These are phyloP conservation scores for Poeciliopsis infans DNA, from an alignment of 2,797 vertebrate genomes.

Conservation along the genomic window DNA sequence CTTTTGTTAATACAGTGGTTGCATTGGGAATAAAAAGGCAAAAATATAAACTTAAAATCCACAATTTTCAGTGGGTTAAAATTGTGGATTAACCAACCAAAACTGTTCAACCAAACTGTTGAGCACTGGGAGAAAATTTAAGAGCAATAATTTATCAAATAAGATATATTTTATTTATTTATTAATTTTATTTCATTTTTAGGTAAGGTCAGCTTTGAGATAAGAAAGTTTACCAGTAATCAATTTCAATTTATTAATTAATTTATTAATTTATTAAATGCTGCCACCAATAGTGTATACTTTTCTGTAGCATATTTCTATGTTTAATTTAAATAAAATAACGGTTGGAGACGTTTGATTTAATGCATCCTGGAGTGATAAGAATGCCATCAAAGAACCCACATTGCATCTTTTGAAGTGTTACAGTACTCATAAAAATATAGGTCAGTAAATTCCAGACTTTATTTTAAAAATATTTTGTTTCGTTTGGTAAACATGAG, in stretches of 20 bases:
- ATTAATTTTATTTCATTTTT: not conserved
- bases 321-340: not conserved
- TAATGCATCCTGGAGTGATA: not conserved
- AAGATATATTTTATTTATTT: not conserved
- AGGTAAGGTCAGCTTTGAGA: not conserved
- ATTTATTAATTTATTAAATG: not conserved
- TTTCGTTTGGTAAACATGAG: not conserved
- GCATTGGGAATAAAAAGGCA: not conserved
- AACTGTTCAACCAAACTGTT: not conserved
- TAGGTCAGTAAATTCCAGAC: not conserved
- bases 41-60: not conserved
- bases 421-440: not conserved
- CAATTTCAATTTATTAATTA: not conserved
- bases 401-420: not conserved
- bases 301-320: not conserved
- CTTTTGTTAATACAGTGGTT: not conserved
- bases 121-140: not conserved
- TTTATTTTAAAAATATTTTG: not conserved
- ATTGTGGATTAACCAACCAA: too few relatives aligned
- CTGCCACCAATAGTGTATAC: not conserved
- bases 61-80: not conserved
- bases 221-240: not conserved
- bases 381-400: not conserved
- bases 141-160: not conserved
- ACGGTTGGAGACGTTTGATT: not conserved